Conservation (phyloP, 2,888 invertebrate genomes). For the Psococerastis gibbosa region DNA sequence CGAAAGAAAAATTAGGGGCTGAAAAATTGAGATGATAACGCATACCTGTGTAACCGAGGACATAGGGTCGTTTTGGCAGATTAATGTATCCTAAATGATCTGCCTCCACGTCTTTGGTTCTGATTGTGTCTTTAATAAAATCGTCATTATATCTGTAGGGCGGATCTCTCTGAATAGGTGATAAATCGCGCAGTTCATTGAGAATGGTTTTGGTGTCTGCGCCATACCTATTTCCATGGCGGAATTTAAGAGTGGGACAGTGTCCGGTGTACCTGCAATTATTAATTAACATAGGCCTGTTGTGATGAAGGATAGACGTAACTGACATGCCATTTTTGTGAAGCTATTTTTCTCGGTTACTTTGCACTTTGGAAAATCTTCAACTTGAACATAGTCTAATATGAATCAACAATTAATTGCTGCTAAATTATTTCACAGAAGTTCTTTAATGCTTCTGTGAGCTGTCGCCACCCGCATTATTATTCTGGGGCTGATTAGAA, state of each 20-base stretch:
- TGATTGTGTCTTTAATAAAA: constrained; percentile 15
- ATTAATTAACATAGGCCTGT: no score
- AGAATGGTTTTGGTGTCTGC: constrained; percentile 48
- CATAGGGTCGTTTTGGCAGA: constrained; percentile 28
- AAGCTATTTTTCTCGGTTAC: no score
- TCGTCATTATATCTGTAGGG: constrained; percentile 32
- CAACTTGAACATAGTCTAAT: no score
- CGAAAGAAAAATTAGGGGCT: no score
- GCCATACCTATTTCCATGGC: constrained; percentile 49
- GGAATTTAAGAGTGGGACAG: constrained; percentile 49
- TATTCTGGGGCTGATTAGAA: no score
- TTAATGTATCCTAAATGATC: neutral
- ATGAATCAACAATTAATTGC: no score
- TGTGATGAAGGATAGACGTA: no score
- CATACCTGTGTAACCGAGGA: constrained; percentile 47
- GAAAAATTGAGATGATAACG: neutral
- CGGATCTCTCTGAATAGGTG: neutral
- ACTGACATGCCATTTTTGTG: no score
- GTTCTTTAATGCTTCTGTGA: no score
- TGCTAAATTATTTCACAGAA: no score
- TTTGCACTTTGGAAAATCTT: no score
- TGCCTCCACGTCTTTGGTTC: constrained; percentile 1
- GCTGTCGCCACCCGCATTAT: no score
- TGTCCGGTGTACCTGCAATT: constrained; percentile 50
- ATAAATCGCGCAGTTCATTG: constrained; percentile 24